Evolutionary conservation across 2,113 vertebrate genomes (phyloP), one percentile per base, ranked within the genome.

Genomic region (Eudyptes chrysolophus): DNA sequence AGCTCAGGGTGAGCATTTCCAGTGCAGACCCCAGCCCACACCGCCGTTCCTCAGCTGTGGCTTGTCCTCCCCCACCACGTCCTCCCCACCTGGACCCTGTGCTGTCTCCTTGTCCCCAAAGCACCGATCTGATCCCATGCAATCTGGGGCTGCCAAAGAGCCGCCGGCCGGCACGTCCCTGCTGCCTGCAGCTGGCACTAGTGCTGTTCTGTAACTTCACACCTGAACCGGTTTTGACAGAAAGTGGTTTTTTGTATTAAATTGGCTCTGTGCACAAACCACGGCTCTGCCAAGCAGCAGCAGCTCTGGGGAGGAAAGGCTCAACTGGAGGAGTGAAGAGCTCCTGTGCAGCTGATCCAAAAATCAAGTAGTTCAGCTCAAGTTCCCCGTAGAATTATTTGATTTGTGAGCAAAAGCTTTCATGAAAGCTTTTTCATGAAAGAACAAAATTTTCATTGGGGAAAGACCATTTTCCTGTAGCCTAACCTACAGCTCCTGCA

Each of bases 141-240:
- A 2, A 20, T 1, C 55, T 4, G 0, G 10, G 19, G 48, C 48
- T 72, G 36, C 57, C 7, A 7, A 52, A 49, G 34, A 57, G 64
- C 66, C 7, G 1, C 38, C 0, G 1, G 48, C 22, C 2, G 2
- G 57, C 46, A 15, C 15, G 4, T 16, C 60, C 49, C 40, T 11
- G 10, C 49, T 19, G 48, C 75, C 24, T 16, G 18, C 40, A 15
- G 34, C 65, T 3, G 3, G 11, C 24, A 9, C 25, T 20, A 57
- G 36, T 9, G 25, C 68, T 30, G 13, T 3, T 74, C 68, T 2
- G 3, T 13, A 36, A 11, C 13, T 9, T 32, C 78, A 15, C 36
- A 36, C 13, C 68, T 51, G 42, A 57, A 18, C 51, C 3, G 2
- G 8, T n/a, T 36, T 20, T 77, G 74, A 16, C 30, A 52, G 44